Base-by-base conservation (phyloP, 2,888 invertebrate species). In the Agapostemon virescens region DNA sequence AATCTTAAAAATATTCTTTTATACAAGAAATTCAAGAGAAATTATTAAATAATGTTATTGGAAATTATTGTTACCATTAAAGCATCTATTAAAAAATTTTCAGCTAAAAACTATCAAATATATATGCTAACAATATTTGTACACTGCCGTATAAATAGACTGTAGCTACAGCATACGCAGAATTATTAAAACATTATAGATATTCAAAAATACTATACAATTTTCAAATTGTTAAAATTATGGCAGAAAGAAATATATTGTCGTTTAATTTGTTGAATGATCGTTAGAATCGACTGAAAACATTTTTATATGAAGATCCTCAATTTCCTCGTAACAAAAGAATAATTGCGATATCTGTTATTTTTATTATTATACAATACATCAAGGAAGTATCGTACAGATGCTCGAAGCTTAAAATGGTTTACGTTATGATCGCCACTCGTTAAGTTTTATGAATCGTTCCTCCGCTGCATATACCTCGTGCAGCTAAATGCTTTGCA, bases 401-500 rank as follows among this genome's bases (percentile, higher is more conserved):
- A 20, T 9, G 30, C 33, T 61, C 3, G 0, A 61, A 20, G 30
- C 58, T 20, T 30, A 30, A 20, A 33, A 33, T 30, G 20, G 58
- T 61, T 17, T 30, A 9, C 4, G 30, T 33, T 61, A 61, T 20
- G 33, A 30, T 61, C 61, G 9, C 33, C 30, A 33, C 61, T 61
- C 61, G 61, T 61, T 33, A 61, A 61, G 33, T 61, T 61, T 61
- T 61, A 61, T 33, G 61, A 33, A 61, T 61, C 33, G 33, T 63
- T 63, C 36, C 63, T n/a, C 20, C 11, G 11, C 1, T 63, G 63
- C 11, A 5, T 63, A 13, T 36, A n/a, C 36, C 63, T n/a, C 33
- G 36, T n/a, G 11, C n/a, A n/a, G 33, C 63, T 33, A 33, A 36
- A 36, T 63, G n/a, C 36, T 36, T 36, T 13, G n/a, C 30, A 33